These are phyloP conservation scores for Carassius carassius DNA, from an alignment of 2,113 vertebrate genomes.

Conservation along the genomic window DNA sequence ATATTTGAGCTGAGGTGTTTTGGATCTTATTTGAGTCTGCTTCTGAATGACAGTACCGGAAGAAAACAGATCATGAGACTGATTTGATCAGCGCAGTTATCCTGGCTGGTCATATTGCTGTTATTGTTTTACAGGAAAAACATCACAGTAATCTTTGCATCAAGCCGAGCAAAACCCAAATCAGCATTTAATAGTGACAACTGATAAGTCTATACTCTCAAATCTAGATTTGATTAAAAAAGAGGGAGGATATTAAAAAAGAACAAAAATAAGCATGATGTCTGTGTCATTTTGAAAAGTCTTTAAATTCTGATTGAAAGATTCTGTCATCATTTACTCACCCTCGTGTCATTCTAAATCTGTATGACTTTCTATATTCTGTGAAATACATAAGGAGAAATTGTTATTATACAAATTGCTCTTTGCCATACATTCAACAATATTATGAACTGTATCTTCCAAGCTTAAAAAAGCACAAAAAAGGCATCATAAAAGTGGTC, in stretches of 20 bases:
- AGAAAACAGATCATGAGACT: conserved; percentile 7
- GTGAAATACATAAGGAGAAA: background rate
- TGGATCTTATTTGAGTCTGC: conserved; percentile 16
- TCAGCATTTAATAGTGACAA: conserved; percentile 20
- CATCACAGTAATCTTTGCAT: conserved; percentile 11
- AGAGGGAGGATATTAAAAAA: background rate
- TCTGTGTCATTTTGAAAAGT: background rate
- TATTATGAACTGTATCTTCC: background rate
- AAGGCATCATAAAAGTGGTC: background rate
- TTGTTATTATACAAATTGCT: background rate
- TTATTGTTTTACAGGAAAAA: conserved; percentile 32
- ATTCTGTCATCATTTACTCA: too few relatives aligned
- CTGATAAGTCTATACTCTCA: conserved; percentile 3
- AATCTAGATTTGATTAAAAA: conserved; percentile 13
- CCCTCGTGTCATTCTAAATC: background rate
- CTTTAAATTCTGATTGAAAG: background rate
- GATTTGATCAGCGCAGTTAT: conserved; percentile 38
- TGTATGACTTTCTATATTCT: background rate
- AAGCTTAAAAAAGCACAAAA: background rate
- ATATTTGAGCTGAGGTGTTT: conserved; percentile 35
- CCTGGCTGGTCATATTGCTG: conserved; percentile 2
- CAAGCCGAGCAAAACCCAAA: conserved; percentile 10
- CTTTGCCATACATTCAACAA: background rate
- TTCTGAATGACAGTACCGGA: conserved; percentile 17
- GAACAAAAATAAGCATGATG: background rate